Percentiles rank a stretch among this genome's conserved stretches.
Conservation (phyloP, 2,888 invertebrate genomes). For the Aelia acuminata region DNA sequence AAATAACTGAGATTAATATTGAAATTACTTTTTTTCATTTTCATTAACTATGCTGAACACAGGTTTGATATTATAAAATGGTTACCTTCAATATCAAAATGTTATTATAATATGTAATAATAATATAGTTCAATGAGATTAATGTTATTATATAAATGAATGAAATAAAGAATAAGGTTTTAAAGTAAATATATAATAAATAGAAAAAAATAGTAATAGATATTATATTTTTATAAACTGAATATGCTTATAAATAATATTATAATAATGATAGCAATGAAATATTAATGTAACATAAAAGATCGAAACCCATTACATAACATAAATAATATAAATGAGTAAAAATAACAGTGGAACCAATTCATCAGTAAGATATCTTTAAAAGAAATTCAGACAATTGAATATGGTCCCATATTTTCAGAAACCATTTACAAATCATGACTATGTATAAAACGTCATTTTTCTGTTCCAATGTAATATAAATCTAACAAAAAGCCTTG, state of each 20-base stretch:
- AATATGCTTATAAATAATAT: conserved; percentile 35
- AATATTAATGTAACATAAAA: conserved; percentile 35
- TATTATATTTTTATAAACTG: conserved; percentile 51
- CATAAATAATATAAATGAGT: conserved; percentile 11
- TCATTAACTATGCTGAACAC: too few species aligned
- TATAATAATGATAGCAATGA: neutral
- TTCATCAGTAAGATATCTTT: neutral
- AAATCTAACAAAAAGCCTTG: neutral
- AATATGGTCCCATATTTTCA: conserved; percentile 37
- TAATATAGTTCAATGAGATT: too few species aligned
- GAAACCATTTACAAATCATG: conserved; percentile 26
- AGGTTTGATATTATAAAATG: too few species aligned
- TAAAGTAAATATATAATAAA: neutral
- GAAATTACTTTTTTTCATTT: too few species aligned
- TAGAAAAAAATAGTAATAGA: conserved; percentile 47
- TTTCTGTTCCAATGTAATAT: neutral
- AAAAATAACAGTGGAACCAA: conserved; percentile 6
- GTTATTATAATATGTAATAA: too few species aligned
- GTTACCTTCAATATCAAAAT: too few species aligned
- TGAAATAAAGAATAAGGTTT: neutral
- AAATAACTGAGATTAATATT: too few species aligned
- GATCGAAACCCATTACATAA: conserved; percentile 10
- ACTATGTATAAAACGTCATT: neutral
- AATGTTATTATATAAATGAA: neutral
- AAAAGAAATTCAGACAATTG: neutral